Evolutionary conservation across 2,888 invertebrate species (phyloP), one percentile per base, ranked within the genome.

Genomic region (Brenthis ino): DNA sequence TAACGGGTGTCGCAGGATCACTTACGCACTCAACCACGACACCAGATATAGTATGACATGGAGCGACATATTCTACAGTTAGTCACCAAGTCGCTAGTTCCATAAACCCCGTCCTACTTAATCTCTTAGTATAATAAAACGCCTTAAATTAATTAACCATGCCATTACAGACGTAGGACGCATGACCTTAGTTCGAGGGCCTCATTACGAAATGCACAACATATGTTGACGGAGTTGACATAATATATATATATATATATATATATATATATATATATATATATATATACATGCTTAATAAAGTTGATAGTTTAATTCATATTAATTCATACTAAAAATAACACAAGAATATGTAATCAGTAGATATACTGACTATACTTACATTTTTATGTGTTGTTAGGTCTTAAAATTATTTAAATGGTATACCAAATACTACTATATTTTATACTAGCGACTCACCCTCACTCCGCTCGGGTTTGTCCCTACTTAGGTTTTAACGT

Each of bases 171-270:
- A 55, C 68, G 72, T 70, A 65, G 72, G 71, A 69, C 57, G 72
- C 37, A 64, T 53, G 70, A 66, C 70, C 72, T 72, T 57, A 73
- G 60, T 47, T 33, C 55, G 72, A 60, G 79, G 73, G 74, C 66
- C 64, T 63, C 56, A 58, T 71, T 73, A 65, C 77, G 82, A 82
- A 70, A 43, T 51, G 37, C 70, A 80, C 79, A 28, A 61, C 47
- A 63, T 60, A 56, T 51, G 47, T 47, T 13, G 16, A 57, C 51
- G 13, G 51, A 53, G 53, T 53, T 48, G n/a, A 28, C 28, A 60
- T 48, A 28, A 33, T 20, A 20, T 20, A 20, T 20, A 20, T 20
- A 20, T 20, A 16, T 20, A 20, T 20, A 20, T 20, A 20, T 1
- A 20, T 16, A 50, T 48, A 60, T 53, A 63, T 20, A 20, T 20